Base-by-base conservation (phyloP, 2,113 vertebrate genomes). In the Sula dactylatra region DNA sequence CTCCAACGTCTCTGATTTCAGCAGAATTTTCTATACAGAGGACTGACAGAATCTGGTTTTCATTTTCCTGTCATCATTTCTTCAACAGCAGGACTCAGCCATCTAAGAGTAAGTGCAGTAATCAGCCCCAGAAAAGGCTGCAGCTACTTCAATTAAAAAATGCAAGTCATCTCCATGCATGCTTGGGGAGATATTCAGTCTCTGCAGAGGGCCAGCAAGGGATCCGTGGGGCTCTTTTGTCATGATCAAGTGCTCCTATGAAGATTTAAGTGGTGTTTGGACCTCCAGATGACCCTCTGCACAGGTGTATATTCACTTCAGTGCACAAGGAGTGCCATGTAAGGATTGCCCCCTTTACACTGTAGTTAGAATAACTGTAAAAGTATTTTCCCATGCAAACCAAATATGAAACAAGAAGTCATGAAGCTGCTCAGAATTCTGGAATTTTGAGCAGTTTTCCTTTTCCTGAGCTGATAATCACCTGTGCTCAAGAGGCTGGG, bases 401-500 rank as follows among this genome's bases (percentile, higher is more conserved):
- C 59, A 73, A 64, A 85, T 6, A 66, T 10, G 15, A 82, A 93
- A 62, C 40, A 38, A 95, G 61, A 90, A 93, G 61, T 54, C 76
- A 55, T 0, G 22, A 73, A 76, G 89, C 65, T 94, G 88, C 86
- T 93, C 88, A 90, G 93, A n/a, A n/a, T 73, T 81, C n/a, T 44
- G 79, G 72, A 67, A 94, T 73, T 52, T 49, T 70, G 66, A 69
- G 31, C 79, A 86, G 77, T 66, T 88, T 84, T 91, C 81, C 92
- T 93, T 72, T 87, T 94, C 97, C 94, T 97, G 98, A 98, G 95
- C 95, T 98, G 98, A 99, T 99, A 99, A 99, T 99, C 99, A 99
- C 99, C 99, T 99, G 99, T 99, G 98, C 99, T 99, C 97, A 99
- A 98, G 98, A 99, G 98, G 98, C 98, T 98, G 99, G 99, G 98